Percentiles rank a stretch among this genome's conserved stretches.
These are phyloP conservation scores for Acanthosepion lycidas DNA, from an alignment of 2,888 invertebrate genomes.

Conservation along the genomic window DNA sequence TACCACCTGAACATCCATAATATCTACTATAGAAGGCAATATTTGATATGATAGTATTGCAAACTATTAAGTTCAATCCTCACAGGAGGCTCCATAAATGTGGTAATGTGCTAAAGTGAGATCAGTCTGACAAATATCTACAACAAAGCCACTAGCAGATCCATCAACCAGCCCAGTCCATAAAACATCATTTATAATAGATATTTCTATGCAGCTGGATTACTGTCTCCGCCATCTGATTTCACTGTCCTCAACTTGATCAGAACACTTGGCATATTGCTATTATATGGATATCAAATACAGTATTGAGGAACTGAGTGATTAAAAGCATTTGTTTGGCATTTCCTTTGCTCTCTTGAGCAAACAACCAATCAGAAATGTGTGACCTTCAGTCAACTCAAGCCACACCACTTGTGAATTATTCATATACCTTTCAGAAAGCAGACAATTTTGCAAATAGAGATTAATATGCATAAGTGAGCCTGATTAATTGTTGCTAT, in stretches of 20 bases:
- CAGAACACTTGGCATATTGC: neutral
- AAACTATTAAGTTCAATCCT: neutral
- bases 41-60: too few species aligned
- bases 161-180: neutral
- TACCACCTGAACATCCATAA: too few species aligned
- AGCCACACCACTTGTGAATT: neutral
- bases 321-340: neutral
- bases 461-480: neutral
- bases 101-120: neutral
- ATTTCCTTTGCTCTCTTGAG: neutral
- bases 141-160: neutral
- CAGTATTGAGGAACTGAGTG: neutral
- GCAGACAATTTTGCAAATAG: neutral
- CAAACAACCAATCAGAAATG: constrained; percentile 33
- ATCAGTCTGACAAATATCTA: neutral
- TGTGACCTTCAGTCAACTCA: neutral
- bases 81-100: neutral
- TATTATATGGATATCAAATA: neutral
- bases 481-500: neutral
- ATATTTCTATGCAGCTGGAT: neutral
- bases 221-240: neutral
- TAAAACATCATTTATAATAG: neutral
- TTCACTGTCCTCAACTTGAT: neutral
- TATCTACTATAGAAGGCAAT: too few species aligned
- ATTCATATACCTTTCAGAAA: neutral